Conservation (phyloP, 2,888 invertebrate species). For the Tupiocoris notatus region DNA sequence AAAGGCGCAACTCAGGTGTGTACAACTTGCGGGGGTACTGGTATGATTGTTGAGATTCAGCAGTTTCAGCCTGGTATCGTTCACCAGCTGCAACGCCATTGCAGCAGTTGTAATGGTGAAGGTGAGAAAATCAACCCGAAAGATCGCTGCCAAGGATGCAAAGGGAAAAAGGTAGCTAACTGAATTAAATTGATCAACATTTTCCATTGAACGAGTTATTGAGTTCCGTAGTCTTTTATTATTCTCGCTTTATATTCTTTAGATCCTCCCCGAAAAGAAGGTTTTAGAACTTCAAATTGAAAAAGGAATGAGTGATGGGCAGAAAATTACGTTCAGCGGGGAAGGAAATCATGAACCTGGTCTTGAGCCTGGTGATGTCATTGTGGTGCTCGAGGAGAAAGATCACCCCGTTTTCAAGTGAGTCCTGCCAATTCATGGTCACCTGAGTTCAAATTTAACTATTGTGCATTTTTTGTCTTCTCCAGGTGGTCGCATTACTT, state of each 20-base stretch:
- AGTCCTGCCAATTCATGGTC: conserved; percentile 50
- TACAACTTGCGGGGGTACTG: conserved; percentile 81
- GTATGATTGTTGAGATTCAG: conserved; percentile 74
- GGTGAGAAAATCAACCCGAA: conserved; percentile 83
- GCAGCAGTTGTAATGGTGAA: conserved; percentile 82
- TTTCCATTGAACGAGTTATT: too few species aligned
- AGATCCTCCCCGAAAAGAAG: conserved; percentile 73
- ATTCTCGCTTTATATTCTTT: not conserved
- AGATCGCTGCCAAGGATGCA: conserved; percentile 90
- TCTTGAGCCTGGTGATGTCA: conserved; percentile 89
- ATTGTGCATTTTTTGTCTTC: too few species aligned
- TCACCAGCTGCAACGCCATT: conserved; percentile 89
- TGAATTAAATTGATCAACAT: not conserved
- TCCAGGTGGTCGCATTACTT: too few species aligned
- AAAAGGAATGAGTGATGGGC: conserved; percentile 92
- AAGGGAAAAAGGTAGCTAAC: conserved; percentile 71
- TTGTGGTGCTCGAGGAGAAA: conserved; percentile 93
- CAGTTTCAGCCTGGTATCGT: conserved; percentile 74
- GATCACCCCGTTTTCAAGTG: conserved; percentile 74
- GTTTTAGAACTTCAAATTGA: conserved; percentile 94
- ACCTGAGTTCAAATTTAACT: too few species aligned
- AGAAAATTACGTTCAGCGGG: conserved; percentile 88
- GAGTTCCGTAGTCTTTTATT: too few species aligned
- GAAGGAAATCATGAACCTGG: conserved; percentile 98
- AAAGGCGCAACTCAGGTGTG: conserved; percentile 88